Evolutionary conservation across 2,888 invertebrate genomes (phyloP), one percentile per base, ranked within the genome.

Genomic region (Elegia similella): DNA sequence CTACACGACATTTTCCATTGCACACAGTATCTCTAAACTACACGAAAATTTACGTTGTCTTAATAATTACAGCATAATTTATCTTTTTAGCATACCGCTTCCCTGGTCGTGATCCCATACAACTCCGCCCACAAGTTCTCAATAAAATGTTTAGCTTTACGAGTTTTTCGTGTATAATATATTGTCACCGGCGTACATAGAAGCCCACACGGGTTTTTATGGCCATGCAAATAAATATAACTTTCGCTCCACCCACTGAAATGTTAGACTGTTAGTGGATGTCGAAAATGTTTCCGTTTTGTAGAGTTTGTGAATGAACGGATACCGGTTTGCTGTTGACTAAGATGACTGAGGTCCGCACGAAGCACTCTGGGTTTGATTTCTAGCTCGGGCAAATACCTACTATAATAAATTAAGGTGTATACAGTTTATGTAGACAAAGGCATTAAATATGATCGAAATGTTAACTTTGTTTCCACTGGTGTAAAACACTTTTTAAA

Each of bases 201-300:
- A 53, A 30, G 54, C 46, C 54, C 54, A 55, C 54, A 12, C 43
- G n/a, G 12, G 10, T 54, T 54, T 55, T 55, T 55, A 55, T 55
- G 34, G 44, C n/a, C 15, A 15, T 15, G 43, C 43, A 46, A 32
- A 55, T 34, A 55, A 55, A 55, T 42, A 55, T 54, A 53, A 32
- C 50, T 50, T 50, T 50, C 38, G 47, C 7, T 50, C 34, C 50
- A 16, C 50, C 50, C 50, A 50, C 50, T 15, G 50, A 12, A 16
- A 50, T 34, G 16, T 34, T 34, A 34, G 34, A 5, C 8, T 1
- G 8, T 38, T 38, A n/a, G n/a, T n/a, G 38, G 5, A 38, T 38
- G 10, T 38, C n/a, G 38, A 38, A 38, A 38, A 38, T n/a, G 12
- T 38, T 38, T n/a, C 10, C 38, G 38, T 38, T 38, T n/a, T 38